A percentile compares a stretch with the other conserved stretches of the same genome.
These are phyloP conservation scores for Heliconius eleuchia DNA, from an alignment of 1,140 invertebrate genomes.

Conservation along the genomic window DNA sequence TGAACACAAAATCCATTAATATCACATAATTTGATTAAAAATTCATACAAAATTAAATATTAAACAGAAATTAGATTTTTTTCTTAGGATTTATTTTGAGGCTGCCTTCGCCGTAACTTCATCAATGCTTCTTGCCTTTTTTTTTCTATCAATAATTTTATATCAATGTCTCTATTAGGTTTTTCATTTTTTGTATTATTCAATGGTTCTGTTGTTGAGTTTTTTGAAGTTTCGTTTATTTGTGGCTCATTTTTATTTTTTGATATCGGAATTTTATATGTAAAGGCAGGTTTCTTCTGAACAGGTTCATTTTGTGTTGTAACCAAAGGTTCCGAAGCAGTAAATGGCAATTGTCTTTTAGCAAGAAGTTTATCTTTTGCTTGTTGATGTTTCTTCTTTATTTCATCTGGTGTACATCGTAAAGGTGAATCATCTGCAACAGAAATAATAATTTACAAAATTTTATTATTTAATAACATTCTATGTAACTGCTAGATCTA, in stretches of 20 bases:
- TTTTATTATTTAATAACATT: too few relatives aligned
- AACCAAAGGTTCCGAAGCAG: constrained; percentile 23
- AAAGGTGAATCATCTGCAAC: constrained; percentile 59
- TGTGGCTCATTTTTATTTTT: background rate
- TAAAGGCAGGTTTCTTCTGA: constrained; percentile 47
- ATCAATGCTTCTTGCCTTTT: constrained; percentile 74
- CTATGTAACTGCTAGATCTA: too few relatives aligned
- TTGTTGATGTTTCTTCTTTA: constrained; percentile 67
- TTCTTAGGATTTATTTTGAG: constrained; percentile 27
- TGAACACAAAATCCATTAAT: background rate
- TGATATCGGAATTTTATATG: background rate
- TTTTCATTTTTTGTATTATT: constrained; percentile 21
- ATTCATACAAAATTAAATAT: background rate
- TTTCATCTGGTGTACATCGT: constrained; percentile 71
- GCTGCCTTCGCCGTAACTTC: constrained; percentile 62
- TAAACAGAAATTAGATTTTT: background rate
- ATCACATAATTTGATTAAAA: constrained; percentile 5
- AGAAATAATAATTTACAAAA: constrained; percentile 26
- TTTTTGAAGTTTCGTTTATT: background rate
- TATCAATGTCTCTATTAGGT: constrained; percentile 19
- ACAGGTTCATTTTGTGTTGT: constrained; percentile 16
- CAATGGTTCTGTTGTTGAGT: constrained; percentile 33
- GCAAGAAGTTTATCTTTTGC: constrained; percentile 72
- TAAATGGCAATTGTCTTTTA: constrained; percentile 64
- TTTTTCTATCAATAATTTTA: constrained; percentile 66